These are phyloP conservation scores for Drosophila serrata DNA, from an alignment of 1,140 invertebrate genomes.

Conservation along the genomic window DNA sequence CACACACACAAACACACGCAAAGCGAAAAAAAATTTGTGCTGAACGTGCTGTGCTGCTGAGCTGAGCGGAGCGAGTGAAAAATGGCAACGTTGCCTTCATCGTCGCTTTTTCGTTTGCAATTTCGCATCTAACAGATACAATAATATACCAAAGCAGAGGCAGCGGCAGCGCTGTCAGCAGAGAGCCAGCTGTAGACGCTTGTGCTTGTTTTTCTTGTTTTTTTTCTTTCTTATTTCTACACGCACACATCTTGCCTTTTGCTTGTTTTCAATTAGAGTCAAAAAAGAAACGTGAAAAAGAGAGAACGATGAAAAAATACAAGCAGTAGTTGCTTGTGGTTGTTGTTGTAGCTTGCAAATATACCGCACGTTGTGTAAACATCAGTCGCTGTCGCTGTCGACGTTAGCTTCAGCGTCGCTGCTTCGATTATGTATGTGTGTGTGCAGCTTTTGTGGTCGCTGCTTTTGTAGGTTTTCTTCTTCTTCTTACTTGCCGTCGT, in stretches of 20 bases:
- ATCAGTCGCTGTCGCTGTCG: constrained; percentile 55
- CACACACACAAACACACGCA: constrained; percentile 8
- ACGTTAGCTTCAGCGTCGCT: constrained; percentile 25
- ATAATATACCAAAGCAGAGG: constrained; percentile 39
- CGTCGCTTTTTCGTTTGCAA: constrained; percentile 48
- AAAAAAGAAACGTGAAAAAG: constrained; percentile 59
- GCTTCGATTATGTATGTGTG: constrained; percentile 23
- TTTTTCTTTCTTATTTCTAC: too few species aligned
- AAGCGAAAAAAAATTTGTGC: constrained; percentile 49
- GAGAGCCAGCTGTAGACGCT: constrained; percentile 70
- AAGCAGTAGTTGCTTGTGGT: constrained; percentile 38
- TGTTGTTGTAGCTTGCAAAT: constrained; percentile 63
- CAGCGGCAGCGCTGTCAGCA: not conserved
- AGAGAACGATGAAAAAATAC: constrained; percentile 63
- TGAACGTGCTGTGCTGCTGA: constrained; percentile 35
- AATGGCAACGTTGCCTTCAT: constrained; percentile 60
- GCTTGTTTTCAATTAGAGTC: constrained; percentile 81
- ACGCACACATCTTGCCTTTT: constrained; percentile 52
- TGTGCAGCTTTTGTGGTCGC: constrained; percentile 61
- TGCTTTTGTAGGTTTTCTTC: constrained; percentile 63
- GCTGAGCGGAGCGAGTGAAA: constrained; percentile 46
- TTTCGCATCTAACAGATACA: constrained; percentile 70
- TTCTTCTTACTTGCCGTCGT: constrained; percentile 25
- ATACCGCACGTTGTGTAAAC: constrained; percentile 78
- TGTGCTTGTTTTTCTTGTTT: constrained; percentile 67